Evolutionary conservation across 30 jellyfish, hydroid and myxozoan genomes (phyloP).

Genomic region (Turritopsis rubra): DNA sequence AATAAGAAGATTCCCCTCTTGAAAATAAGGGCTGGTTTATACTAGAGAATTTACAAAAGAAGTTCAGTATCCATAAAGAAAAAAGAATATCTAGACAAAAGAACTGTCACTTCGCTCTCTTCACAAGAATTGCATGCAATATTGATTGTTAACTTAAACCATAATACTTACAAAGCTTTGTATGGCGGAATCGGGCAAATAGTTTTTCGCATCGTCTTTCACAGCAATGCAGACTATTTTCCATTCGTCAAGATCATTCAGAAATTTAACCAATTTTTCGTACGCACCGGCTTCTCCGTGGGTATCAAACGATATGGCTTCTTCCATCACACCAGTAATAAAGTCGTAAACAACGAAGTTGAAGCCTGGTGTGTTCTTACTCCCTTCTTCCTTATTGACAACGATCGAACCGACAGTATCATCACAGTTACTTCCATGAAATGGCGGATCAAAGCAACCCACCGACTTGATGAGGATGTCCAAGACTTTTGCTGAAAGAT

Average conservation of each 20-base stretch:
- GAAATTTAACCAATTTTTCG: slow-evolving; percentile 48
- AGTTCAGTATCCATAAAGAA: no score
- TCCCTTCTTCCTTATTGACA: slow-evolving; percentile 70
- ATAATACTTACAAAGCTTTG: slow-evolving; percentile 55
- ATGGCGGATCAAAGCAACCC: slow-evolving; percentile 98
- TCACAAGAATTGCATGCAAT: no score
- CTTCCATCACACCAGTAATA: slow-evolving; percentile 67
- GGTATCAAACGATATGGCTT: slow-evolving; percentile 67
- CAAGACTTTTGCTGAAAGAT: neutral
- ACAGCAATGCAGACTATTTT: slow-evolving; percentile 79
- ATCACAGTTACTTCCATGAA: slow-evolving; percentile 82
- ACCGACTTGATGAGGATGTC: slow-evolving; percentile 41
- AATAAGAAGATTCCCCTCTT: no score
- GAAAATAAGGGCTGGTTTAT: no score
- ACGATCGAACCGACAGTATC: slow-evolving; percentile 90
- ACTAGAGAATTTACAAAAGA: no score
- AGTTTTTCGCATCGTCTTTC: slow-evolving; percentile 76
- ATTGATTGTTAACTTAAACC: neutral
- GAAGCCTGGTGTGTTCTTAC: slow-evolving; percentile 89
- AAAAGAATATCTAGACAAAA: neutral
- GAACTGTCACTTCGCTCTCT: no score
- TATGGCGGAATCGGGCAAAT: slow-evolving; percentile 73
- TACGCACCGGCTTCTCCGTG: slow-evolving; percentile 98
- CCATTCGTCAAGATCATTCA: slow-evolving; percentile 72
- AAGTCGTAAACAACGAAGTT: slow-evolving; percentile 83